Conservation (phyloP, 2,113 vertebrate species). For the Sinocyclocheilus grahami region DNA sequence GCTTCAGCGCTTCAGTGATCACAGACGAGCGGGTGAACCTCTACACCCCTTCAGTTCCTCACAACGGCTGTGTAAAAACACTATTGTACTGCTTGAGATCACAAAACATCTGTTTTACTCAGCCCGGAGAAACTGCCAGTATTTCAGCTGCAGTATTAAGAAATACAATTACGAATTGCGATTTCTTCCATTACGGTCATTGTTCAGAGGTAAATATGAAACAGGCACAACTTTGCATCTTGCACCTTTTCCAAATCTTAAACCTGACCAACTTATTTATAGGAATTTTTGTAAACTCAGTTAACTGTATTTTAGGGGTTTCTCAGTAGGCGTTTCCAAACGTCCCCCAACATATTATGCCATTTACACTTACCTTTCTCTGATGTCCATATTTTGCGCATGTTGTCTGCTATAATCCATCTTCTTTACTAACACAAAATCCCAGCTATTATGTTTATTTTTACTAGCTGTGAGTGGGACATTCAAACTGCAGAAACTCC, state of each 20-base stretch:
- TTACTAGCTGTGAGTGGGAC: background rate
- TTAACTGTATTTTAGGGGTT: background rate
- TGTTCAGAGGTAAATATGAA: background rate
- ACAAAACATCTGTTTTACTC: background rate
- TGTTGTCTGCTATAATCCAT: conserved; percentile 47
- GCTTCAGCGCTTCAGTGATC: conserved; percentile 14
- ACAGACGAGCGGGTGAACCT: background rate
- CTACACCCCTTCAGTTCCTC: background rate
- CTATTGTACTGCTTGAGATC: background rate
- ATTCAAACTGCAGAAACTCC: conserved; percentile 51
- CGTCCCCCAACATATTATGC: background rate
- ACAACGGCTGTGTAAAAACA: background rate
- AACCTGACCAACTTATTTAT: background rate
- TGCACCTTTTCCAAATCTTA: too few relatives aligned
- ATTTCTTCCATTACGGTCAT: background rate
- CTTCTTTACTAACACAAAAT: background rate
- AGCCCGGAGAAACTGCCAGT: background rate
- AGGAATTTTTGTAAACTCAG: background rate
- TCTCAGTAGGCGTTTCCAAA: conserved; percentile 7
- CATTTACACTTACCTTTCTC: conserved; percentile 47
- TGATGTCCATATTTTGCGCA: background rate
- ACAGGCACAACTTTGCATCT: background rate
- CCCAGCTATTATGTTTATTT: background rate
- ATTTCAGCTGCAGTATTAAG: background rate
- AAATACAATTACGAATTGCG: background rate